Evolutionary conservation across 1,140 invertebrate species (phyloP), one percentile per base, ranked within the genome.

Genomic region (Anastrepha obliqua): DNA sequence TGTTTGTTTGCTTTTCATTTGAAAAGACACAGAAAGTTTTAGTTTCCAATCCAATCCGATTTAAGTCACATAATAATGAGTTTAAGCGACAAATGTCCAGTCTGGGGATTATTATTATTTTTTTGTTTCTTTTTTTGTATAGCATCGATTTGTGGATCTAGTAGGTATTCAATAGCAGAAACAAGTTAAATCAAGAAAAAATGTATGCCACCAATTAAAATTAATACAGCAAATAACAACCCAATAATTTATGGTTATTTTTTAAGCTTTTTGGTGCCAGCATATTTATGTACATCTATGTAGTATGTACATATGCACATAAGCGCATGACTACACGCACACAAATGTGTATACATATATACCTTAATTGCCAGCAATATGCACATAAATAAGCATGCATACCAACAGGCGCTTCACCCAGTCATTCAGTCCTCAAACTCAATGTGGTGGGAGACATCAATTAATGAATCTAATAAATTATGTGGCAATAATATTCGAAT

Each of bases 401-500:
- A 74, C 15, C 13, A 47, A 74, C 47, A 74, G 70, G 70, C 70
- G 67, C 67, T 74, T 74, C 2, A 74, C 3, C 67, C 67, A 47
- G 42, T 55, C 64, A 20, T 20, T 20, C 64, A 65, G 29, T 5
- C 9, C 65, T 70, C 65, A 42, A 70, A 44, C 42, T 47, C 44
- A 74, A 74, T 74, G 44, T 47, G 65, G 65, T 29, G 29, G 29
- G 29, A 29, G 29, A 29, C 65, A 70, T 47, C 70, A 74, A 74
- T 81, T 55, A 81, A 55, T 81, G 74, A 55, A 81, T 55, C 44
- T 55, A 81, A 81, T 81, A 81, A 81, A 81, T 81, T 81, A 55
- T 81, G 7, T 20, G 8, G 17, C 47, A 81, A 55, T 29, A 81
- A 6, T 13, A 62, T 62, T 17, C 60, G 15, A 62, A 62, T 62